Evolutionary conservation across 2,888 invertebrate genomes (phyloP).

Genomic region (Aethes cnicana): DNA sequence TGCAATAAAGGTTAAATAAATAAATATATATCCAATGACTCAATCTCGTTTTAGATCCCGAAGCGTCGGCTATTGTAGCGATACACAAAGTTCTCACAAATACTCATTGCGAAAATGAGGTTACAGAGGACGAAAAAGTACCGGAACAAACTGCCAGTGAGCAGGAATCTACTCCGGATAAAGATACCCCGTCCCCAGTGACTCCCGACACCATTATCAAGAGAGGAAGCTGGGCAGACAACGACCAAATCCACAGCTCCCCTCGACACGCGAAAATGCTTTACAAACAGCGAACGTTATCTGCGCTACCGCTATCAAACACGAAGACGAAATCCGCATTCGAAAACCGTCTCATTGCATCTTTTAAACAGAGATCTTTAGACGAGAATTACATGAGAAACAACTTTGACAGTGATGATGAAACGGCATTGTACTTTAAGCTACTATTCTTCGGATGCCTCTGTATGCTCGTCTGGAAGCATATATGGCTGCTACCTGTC

Average conservation of each 20-base stretch:
- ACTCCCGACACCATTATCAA: slow-evolving; percentile 58
- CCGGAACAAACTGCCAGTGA: slow-evolving; percentile 54
- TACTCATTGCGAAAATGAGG: slow-evolving; percentile 41
- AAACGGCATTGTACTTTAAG: slow-evolving; percentile 88
- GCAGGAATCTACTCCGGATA: slow-evolving; percentile 63
- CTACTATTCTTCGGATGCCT: slow-evolving; percentile 91
- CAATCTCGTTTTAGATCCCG: slow-evolving; percentile 62
- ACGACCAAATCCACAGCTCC: slow-evolving; percentile 54
- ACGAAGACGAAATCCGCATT: slow-evolving; percentile 57
- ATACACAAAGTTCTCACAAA: slow-evolving; percentile 58
- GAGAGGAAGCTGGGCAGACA: slow-evolving; percentile 60
- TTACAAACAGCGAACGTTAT: slow-evolving; percentile 73
- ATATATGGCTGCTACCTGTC: slow-evolving; percentile 90
- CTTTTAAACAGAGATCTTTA: slow-evolving; percentile 67
- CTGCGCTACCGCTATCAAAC: slow-evolving; percentile 66
- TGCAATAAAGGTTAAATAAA: no score
- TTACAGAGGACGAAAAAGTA: slow-evolving; percentile 47
- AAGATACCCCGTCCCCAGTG: slow-evolving; percentile 57
- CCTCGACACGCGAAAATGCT: slow-evolving; percentile 69
- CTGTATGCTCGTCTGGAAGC: slow-evolving; percentile 92
- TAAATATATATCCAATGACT: no score
- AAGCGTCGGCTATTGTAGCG: slow-evolving; percentile 61
- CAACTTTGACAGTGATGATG: slow-evolving; percentile 75
- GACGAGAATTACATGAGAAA: slow-evolving; percentile 73
- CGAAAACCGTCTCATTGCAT: slow-evolving; percentile 65